These are phyloP conservation scores for Melanogrammus aeglefinus DNA, from an alignment of 2,797 vertebrate genomes.

Conservation along the genomic window DNA sequence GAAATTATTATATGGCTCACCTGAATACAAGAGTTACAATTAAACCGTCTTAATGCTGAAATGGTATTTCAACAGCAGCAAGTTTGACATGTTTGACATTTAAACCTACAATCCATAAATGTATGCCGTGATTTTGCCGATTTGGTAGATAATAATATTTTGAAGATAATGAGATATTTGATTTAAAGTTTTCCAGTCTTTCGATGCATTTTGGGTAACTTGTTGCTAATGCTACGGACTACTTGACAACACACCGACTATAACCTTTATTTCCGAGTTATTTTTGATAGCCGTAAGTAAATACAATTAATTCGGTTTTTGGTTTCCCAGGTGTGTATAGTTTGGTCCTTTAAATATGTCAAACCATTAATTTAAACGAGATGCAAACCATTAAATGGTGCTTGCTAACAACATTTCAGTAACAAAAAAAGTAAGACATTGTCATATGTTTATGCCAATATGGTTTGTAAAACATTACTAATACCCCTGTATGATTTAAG, in stretches of 20 bases:
- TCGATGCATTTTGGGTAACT: neutral
- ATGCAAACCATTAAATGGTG: neutral
- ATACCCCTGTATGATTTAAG: neutral
- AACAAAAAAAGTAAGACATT: neutral
- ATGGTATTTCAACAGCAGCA: constrained; percentile 11
- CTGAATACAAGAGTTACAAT: constrained; percentile 4
- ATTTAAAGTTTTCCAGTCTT: neutral
- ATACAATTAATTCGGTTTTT: neutral
- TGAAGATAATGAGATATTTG: neutral
- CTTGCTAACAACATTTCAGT: neutral
- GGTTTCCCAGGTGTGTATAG: neutral
- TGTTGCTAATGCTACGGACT: neutral
- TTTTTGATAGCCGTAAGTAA: neutral
- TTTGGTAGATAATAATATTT: neutral
- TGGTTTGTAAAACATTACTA: too few species aligned
- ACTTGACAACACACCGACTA: neutral
- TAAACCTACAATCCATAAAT: neutral
- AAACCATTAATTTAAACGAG: neutral
- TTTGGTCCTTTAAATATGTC: neutral
- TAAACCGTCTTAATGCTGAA: neutral
- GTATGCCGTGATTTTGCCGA: neutral
- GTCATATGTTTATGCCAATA: neutral
- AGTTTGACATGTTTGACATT: neutral
- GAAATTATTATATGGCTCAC: neutral
- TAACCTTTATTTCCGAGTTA: neutral